Base-by-base conservation (phyloP, 2,797 vertebrate genomes). In the Atherinosoma microstoma region DNA sequence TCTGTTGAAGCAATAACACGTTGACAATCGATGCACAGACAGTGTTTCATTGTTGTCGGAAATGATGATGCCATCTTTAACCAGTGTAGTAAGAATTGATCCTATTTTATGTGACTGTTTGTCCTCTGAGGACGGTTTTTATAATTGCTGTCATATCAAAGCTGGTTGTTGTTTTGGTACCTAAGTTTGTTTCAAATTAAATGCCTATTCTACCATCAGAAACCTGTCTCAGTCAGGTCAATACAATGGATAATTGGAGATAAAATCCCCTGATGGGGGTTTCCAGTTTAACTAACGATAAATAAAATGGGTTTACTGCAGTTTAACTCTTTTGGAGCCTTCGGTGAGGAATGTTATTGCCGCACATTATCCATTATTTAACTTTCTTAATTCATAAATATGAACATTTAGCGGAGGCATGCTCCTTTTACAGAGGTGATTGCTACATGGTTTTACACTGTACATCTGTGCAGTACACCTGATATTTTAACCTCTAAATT, bases 1-100 rank as follows among this genome's bases (percentile, higher is more conserved):
- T 85, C 81, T 86, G 87, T 91, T 90, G 89, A 91, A 95, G 94
- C 94, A 95, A 95, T 95, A 95, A 94, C 92, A 93, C 91, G 77
- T 89, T 91, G 94, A 95, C 94, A 95, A 95, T 95, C 94, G 88
- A 90, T 87, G 82, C 78, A 79, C 87, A 83, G 82, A 81, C 78
- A 84, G 78, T 56, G 3, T 82, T 78, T 82, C 87, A 87, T 87
- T 78, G 77, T 80, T 87, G 78, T 79, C 75, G 82, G 85, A 89
- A 81, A 73, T 87, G 47, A 83, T 36, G 59, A 83, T 40, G 59
- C 70, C 83, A 89, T 87, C 78, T 74, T 80, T 82, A 72, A 89
- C 73, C 77, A 67, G 76, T 85, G 79, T 89, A 78, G 84, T 90
- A 84, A 91, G 85, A 85, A 83, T 84, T 89, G 73, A 86, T 86